These are phyloP conservation scores for Galendromus occidentalis DNA, from an alignment of 1,140 invertebrate species.

Conservation along the genomic window DNA sequence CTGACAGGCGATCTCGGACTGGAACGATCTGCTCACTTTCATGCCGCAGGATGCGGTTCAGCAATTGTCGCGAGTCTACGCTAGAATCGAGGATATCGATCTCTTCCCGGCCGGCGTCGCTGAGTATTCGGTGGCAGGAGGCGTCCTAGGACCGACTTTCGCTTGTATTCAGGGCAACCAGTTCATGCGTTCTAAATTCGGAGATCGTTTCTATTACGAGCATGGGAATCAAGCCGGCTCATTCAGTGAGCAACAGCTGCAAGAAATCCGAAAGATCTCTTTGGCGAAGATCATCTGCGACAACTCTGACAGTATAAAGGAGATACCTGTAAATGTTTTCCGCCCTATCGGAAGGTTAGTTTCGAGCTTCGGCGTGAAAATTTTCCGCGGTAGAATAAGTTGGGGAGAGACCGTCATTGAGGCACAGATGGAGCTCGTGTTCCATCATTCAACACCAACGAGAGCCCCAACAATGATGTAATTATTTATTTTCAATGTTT, in stretches of 20 bases:
- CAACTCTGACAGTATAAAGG: slow-evolving; percentile 42
- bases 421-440: no score
- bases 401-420: no score
- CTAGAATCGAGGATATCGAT: slow-evolving; percentile 46
- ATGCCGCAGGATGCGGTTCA: neutral
- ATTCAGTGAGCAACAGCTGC: slow-evolving; percentile 43
- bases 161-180: slow-evolving; percentile 75
- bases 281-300: slow-evolving; percentile 68
- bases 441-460: no score
- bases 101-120: slow-evolving; percentile 86
- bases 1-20: neutral
- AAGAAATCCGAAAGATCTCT: slow-evolving; percentile 57
- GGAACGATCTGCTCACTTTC: neutral
- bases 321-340: slow-evolving; percentile 28
- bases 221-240: slow-evolving; percentile 19
- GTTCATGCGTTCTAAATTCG: slow-evolving; percentile 63
- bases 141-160: slow-evolving; percentile 78
- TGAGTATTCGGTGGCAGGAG: slow-evolving; percentile 58
- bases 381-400: no score
- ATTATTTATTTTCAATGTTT: no score
- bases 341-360: neutral
- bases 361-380: no score
- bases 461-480: no score
- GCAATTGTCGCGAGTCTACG: neutral
- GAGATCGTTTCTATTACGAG: slow-evolving; percentile 46